A percentile compares a stretch with the other conserved stretches of the same genome.
Conservation (phyloP, 92 coral and sea anemone species). For the Epizoanthus illoricatus region DNA sequence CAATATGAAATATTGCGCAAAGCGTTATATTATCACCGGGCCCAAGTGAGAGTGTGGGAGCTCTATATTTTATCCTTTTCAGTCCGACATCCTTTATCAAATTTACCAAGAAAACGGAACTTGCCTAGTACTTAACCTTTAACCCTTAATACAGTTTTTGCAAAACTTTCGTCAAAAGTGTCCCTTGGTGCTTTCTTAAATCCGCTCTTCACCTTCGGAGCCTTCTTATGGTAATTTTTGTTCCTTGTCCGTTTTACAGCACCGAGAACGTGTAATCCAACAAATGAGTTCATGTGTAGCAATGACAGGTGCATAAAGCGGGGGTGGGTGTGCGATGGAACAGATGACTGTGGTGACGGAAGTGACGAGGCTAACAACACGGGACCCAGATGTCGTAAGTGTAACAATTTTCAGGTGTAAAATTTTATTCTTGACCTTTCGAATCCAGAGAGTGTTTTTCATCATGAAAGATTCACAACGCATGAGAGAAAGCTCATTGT, state of each 20-base stretch:
- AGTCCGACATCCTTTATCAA: too few species aligned
- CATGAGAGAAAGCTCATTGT: too few species aligned
- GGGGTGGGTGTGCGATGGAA: slow-evolving; percentile 71
- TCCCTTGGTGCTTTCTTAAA: not conserved
- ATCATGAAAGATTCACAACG: too few species aligned
- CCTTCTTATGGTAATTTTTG: not conserved
- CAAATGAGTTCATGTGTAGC: slow-evolving; percentile 55
- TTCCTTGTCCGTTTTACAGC: slow-evolving; percentile 39
- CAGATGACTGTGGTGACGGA: slow-evolving; percentile 76
- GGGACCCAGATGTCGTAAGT: slow-evolving; percentile 79
- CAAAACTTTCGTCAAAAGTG: too few species aligned
- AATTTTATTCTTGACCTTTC: not conserved
- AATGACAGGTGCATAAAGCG: slow-evolving; percentile 54
- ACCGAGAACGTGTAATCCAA: slow-evolving; percentile 59
- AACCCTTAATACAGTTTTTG: too few species aligned
- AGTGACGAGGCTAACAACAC: slow-evolving; percentile 72
- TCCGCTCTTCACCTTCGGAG: not conserved
- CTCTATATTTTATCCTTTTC: too few species aligned
- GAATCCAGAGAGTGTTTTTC: too few species aligned
- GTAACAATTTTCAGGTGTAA: not conserved
- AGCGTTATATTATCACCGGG: too few species aligned
- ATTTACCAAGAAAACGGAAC: too few species aligned
- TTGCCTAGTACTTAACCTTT: too few species aligned
- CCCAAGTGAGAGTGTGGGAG: too few species aligned
- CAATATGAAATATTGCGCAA: too few species aligned